Percentiles rank a stretch among this genome's conserved stretches.
Conservation (phyloP, 2,888 invertebrate genomes). For the Melieria picta region DNA sequence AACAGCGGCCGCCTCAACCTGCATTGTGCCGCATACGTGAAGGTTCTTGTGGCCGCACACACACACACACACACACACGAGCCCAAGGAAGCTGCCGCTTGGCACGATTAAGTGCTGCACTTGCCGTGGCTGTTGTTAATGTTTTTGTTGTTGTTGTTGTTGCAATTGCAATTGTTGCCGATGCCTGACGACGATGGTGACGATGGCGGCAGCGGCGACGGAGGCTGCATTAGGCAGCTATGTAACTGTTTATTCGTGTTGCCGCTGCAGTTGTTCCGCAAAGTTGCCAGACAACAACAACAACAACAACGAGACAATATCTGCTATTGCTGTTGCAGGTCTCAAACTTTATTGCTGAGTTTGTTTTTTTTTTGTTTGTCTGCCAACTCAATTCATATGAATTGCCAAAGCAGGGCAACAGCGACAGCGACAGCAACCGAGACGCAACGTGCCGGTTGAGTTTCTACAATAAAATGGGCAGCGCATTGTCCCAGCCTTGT, state of each 20-base stretch:
- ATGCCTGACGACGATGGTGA: too few species aligned
- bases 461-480: not conserved
- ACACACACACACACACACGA: not conserved
- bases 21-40: not conserved
- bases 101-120: not conserved
- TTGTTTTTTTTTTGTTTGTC: conserved; percentile 13
- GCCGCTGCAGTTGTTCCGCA: conserved; percentile 10
- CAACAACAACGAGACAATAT: too few species aligned
- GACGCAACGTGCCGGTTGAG: not conserved
- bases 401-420: not conserved
- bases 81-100: not conserved
- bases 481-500: not conserved
- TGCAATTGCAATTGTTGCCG: not conserved
- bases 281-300: too few species aligned
- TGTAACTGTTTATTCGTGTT: conserved; percentile 40
- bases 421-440: too few species aligned
- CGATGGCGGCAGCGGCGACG: conserved; percentile 10
- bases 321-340: conserved; percentile 1
- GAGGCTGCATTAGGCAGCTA: conserved; percentile 40
- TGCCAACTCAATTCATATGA: not conserved
- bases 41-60: not conserved
- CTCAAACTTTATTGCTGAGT: not conserved
- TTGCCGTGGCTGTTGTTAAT: not conserved
- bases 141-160: not conserved
- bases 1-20: not conserved